A percentile compares a stretch with the other conserved stretches of the same genome.
These are phyloP conservation scores for Vidua macroura DNA, from an alignment of 2,113 vertebrate species.

Conservation along the genomic window DNA sequence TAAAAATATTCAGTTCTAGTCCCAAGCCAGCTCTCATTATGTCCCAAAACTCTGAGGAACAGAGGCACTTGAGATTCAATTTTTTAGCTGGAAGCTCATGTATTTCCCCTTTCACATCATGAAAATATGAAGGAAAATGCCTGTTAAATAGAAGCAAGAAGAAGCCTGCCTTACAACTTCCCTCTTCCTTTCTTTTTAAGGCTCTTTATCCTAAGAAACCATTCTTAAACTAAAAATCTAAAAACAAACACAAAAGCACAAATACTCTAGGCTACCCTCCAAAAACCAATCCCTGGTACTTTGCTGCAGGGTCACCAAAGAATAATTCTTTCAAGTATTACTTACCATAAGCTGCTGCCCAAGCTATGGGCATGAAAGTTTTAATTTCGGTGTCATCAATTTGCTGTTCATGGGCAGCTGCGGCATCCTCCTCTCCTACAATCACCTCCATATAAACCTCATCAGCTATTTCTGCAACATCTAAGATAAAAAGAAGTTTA, in stretches of 20 bases:
- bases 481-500: slow-evolving; percentile 72
- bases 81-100: slow-evolving; percentile 32
- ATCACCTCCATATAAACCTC: slow-evolving; percentile 97
- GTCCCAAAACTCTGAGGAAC: slow-evolving; percentile 34
- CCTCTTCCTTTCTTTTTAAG: slow-evolving; percentile 7
- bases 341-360: slow-evolving; percentile 91
- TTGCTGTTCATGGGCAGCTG: slow-evolving; percentile 83
- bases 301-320: not conserved
- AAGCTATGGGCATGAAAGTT: slow-evolving; percentile 91
- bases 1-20: not conserved
- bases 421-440: slow-evolving; percentile 87
- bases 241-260: not conserved
- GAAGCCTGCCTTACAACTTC: slow-evolving; percentile 6
- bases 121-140: slow-evolving; percentile 33
- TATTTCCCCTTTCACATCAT: slow-evolving; percentile 13
- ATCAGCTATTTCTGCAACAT: slow-evolving; percentile 88
- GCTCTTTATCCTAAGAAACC: not conserved
- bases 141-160: slow-evolving; percentile 26
- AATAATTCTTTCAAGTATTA: not conserved
- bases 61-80: not conserved
- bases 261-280: not conserved
- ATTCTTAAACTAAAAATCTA: not conserved
- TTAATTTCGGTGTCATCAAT: slow-evolving; percentile 87
- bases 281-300: not conserved
- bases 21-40: not conserved